A percentile compares a stretch with the other conserved stretches of the same genome.
Conservation (phyloP, 2,797 vertebrate species). For the Fistularia commersonii region DNA sequence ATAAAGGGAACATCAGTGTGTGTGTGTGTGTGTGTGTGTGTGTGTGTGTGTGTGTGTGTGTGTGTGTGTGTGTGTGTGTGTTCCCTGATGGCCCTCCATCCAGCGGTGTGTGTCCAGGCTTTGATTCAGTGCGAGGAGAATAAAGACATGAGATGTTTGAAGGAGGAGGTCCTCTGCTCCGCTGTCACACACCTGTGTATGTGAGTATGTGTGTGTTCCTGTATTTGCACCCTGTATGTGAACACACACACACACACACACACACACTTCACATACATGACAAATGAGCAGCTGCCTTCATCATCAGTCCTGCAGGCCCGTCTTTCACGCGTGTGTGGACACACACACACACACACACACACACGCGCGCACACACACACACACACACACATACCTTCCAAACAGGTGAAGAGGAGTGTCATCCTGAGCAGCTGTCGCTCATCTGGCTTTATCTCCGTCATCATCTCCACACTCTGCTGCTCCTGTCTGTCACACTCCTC, state of each 20-base stretch:
- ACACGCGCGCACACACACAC: slow-evolving; percentile 7
- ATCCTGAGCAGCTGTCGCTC: slow-evolving; percentile 60
- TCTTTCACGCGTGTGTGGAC: slow-evolving; percentile 62
- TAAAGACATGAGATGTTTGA: slow-evolving; percentile 34
- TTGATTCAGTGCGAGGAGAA: slow-evolving; percentile 51
- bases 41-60: slow-evolving; percentile 30
- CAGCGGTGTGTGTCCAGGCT: slow-evolving; percentile 53
- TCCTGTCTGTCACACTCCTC: slow-evolving; percentile 55
- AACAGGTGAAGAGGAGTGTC: slow-evolving; percentile 53
- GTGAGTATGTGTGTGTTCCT: too few species aligned
- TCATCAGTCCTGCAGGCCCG: slow-evolving; percentile 64
- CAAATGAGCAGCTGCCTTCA: slow-evolving; percentile 65
- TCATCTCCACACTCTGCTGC: slow-evolving; percentile 49
- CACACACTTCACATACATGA: slow-evolving; percentile 37
- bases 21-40: too few species aligned
- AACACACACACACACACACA: slow-evolving; percentile 37
- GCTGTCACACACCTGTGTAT: too few species aligned
- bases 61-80: slow-evolving; percentile 37
- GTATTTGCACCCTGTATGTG: slow-evolving; percentile 23
- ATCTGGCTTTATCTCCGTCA: slow-evolving; percentile 62
- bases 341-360: slow-evolving; percentile 38
- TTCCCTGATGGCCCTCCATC: slow-evolving; percentile 66
- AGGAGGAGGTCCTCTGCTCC: slow-evolving; percentile 32
- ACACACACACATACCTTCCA: slow-evolving; percentile 1
- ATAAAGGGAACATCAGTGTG: too few species aligned